Evolutionary conservation across 2,797 vertebrate species (phyloP).

Genomic region (Limnodromus scolopaceus): DNA sequence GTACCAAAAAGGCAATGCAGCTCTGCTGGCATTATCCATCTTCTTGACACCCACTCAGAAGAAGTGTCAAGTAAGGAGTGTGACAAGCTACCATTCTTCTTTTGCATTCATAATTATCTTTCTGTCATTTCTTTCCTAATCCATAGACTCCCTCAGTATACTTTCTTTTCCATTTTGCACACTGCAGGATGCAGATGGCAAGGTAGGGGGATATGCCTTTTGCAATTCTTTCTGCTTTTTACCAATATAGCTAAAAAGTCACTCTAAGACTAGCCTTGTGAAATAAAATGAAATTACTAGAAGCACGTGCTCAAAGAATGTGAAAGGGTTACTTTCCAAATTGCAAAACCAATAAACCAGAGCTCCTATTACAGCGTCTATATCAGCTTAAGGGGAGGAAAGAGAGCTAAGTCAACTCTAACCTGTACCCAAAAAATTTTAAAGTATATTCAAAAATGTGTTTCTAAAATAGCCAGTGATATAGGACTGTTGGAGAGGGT

Average conservation of each 20-base stretch:
- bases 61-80: not conserved
- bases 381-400: not conserved
- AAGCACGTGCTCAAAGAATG: not conserved
- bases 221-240: not conserved
- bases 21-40: not conserved
- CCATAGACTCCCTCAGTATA: not conserved
- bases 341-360: not conserved
- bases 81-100: not conserved
- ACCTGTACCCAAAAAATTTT: not conserved
- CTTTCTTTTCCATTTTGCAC: not conserved
- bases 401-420: not conserved
- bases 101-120: not conserved
- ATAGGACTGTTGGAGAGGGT: not conserved
- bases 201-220: not conserved
- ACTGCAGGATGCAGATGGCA: not conserved
- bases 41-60: not conserved
- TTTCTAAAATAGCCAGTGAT: not conserved
- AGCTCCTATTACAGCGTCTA: not conserved
- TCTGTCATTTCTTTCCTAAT: not conserved
- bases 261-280: not conserved
- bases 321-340: not conserved
- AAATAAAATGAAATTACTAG: not conserved
- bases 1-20: not conserved
- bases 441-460: not conserved
- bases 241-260: not conserved